Evolutionary conservation across 2,888 invertebrate species (phyloP), one percentile per base, ranked within the genome.

Genomic region (Tetragonisca angustula): DNA sequence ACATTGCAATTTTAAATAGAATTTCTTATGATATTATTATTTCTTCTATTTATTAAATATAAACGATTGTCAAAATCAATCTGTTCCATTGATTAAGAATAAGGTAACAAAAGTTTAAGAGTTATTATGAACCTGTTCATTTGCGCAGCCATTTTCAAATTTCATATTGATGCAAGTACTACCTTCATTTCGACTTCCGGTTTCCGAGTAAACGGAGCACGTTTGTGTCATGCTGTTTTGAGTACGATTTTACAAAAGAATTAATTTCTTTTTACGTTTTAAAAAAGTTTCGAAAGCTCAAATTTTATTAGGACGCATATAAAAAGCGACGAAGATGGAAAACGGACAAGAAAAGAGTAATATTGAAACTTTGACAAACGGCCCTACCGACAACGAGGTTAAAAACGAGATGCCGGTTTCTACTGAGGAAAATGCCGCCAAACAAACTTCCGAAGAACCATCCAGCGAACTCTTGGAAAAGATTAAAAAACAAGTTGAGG

Each of bases 401-500:
- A 24, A 24, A 59, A 15, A 5, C 13, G 83, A 73, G 6, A 86
- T 79, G 76, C 84, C 84, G 79, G 72, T 52, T 43, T 24, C 69
- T 1, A 43, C 43, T 1, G 73, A 76, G 5, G 75, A 82, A 52
- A 64, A 50, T 59, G 49, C 77, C 11, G 73, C 75, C 3, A 77
- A 85, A 56, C 17, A 79, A 71, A 24, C 70, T n/a, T 27, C 43
- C 0, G 88, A 84, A 11, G 88, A 90, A 75, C 81, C 90, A 0
- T 76, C 90, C 2, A 72, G 76, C 6, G 91, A 92, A 71, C 85
- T 93, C 24, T 78, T 92, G 50, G 83, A 87, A 19, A 91, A 91
- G 81, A 92, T 94, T 21, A 92, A 88, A 76, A 70, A 85, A 68
- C 93, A 92, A 85, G 65, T 94, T 4, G 94, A 94, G 91, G 94